Conservation (phyloP, 2,888 invertebrate species). For the Tridacna crocea region DNA sequence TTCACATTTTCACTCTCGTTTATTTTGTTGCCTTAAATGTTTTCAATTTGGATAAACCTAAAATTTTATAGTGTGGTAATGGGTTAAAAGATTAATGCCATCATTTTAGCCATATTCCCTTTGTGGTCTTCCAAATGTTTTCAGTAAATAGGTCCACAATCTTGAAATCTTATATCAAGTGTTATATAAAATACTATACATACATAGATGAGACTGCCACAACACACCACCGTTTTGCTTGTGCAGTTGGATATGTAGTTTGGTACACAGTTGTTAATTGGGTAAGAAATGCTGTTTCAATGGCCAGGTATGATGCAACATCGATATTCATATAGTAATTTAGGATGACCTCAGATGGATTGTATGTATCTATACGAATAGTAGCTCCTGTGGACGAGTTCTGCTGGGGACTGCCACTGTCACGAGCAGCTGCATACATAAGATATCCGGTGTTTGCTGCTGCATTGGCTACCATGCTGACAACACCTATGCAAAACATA, state of each 20-base stretch:
- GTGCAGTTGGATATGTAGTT: constrained; percentile 56
- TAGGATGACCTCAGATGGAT: constrained; percentile 62
- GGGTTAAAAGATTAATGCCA: no score
- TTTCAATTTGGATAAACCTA: no score
- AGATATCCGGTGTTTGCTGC: constrained; percentile 60
- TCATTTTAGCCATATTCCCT: no score
- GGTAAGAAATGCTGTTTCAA: constrained; percentile 63
- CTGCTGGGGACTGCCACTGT: constrained; percentile 66
- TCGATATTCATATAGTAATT: constrained; percentile 63
- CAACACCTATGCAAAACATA: constrained; percentile 52
- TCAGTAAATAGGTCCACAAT: no score
- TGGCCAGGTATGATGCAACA: constrained; percentile 57
- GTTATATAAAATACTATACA: constrained; percentile 17
- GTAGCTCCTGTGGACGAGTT: constrained; percentile 66
- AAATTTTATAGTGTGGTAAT: no score
- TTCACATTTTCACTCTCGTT: no score
- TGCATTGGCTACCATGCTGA: constrained; percentile 59
- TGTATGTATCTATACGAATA: constrained; percentile 75
- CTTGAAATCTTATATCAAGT: no score
- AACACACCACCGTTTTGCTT: constrained; percentile 73
- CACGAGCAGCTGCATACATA: constrained; percentile 66
- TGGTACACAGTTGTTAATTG: constrained; percentile 67
- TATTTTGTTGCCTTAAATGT: no score
- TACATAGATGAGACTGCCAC: constrained; percentile 57
- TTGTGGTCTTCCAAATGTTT: no score